Percentiles rank a stretch among this genome's conserved stretches.
Evolutionary conservation across 2,797 vertebrate species (phyloP).

Genomic region (Podarcis lilfordi): DNA sequence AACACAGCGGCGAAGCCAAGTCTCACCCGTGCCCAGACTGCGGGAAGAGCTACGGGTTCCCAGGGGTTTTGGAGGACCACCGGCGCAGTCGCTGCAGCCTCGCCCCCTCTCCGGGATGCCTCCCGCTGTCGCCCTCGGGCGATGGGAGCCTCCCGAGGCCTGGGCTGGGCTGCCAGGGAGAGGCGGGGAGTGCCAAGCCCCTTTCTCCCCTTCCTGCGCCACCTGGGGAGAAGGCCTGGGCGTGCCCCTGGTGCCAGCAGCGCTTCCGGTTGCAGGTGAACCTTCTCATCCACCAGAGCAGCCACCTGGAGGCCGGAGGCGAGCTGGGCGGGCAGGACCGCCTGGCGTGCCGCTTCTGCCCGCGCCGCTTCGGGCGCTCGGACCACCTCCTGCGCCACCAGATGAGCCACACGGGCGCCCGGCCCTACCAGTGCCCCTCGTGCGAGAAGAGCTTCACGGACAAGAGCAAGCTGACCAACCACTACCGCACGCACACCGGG

Average conservation of each 20-base stretch:
- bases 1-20: not conserved
- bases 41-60: conserved; percentile 68
- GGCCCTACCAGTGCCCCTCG: conserved; percentile 72
- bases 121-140: not conserved
- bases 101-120: not conserved
- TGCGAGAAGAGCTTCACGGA: conserved; percentile 76
- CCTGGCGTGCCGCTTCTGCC: conserved; percentile 84
- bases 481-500: conserved; percentile 73
- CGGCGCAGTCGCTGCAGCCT: conserved; percentile 57
- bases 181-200: not conserved
- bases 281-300: conserved; percentile 88
- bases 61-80: conserved; percentile 68
- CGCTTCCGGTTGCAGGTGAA: conserved; percentile 91
- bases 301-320: conserved; percentile 79
- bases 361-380: conserved; percentile 72
- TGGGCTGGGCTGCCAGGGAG: not conserved
- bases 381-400: conserved; percentile 74
- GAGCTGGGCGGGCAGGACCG: not conserved
- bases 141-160: not conserved
- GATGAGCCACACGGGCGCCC: conserved; percentile 73
- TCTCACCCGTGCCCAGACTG: conserved; percentile 58
- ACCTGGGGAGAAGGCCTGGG: conserved; percentile 86
- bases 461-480: conserved; percentile 75
- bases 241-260: conserved; percentile 90
- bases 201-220: conserved; percentile 48